Evolutionary conservation across 2,113 vertebrate species (phyloP).

Genomic region (Brachyhypopomus occidentalis): DNA sequence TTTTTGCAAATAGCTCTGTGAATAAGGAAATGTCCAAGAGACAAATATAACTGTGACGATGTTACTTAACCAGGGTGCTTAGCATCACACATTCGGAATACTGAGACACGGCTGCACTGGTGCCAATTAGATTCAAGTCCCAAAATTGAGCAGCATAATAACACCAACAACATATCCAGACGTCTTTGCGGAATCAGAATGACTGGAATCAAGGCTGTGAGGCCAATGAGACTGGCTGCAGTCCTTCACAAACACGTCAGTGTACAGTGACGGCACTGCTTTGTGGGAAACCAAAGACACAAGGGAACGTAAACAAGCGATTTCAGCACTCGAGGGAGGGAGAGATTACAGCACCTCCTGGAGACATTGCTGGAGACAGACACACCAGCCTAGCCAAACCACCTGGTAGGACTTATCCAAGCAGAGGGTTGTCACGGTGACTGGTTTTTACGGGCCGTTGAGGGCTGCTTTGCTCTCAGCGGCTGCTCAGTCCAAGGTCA

Average conservation of each 20-base stretch:
- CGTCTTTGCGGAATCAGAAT: conserved; percentile 9
- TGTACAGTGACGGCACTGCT: conserved; percentile 66
- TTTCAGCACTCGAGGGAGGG: conserved; percentile 15
- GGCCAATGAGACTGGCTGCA: background rate
- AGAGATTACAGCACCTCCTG: conserved; percentile 4
- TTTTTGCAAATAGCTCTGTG: too few relatives aligned
- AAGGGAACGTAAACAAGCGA: conserved; percentile 23
- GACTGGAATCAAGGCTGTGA: conserved; percentile 20
- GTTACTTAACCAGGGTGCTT: too few relatives aligned
- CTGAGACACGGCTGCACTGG: background rate
- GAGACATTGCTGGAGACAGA: background rate
- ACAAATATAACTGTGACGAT: too few relatives aligned
- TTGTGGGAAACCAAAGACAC: conserved; percentile 33
- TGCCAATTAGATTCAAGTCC: background rate
- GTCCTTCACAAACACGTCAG: conserved; percentile 60
- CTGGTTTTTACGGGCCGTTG: background rate
- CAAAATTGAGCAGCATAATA: background rate
- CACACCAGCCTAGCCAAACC: background rate
- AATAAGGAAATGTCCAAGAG: too few relatives aligned
- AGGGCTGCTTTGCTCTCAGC: background rate
- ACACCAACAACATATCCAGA: background rate
- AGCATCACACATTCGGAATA: background rate
- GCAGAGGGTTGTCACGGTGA: background rate
- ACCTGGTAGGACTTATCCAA: background rate
- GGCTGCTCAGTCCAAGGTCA: background rate